phyloP scores from a whole-genome alignment of 1,140 invertebrate genomes.

The Chelonus insularis region DNA sequence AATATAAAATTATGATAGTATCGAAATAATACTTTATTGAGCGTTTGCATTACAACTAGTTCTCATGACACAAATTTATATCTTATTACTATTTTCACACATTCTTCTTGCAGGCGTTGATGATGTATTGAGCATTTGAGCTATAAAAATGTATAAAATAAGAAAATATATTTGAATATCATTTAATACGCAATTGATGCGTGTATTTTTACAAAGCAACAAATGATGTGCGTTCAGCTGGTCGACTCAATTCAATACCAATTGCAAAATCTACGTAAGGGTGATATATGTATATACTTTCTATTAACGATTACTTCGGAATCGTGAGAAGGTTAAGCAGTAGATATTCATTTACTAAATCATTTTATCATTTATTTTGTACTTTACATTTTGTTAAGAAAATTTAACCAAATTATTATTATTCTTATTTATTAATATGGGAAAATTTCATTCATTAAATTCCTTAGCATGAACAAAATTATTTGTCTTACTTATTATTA shows the following conservation, averaged over 20 bases:
- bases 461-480: no score
- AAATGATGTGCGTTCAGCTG: constrained; percentile 23
- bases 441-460: no score
- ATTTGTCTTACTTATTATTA: no score
- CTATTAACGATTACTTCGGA: constrained; percentile 14
- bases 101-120: not conserved
- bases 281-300: constrained; percentile 15
- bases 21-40: no score
- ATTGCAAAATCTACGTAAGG: constrained; percentile 17
- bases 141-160: no score
- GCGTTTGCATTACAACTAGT: no score
- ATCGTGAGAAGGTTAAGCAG: constrained; percentile 14
- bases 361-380: not conserved
- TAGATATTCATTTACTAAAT: not conserved
- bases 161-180: not conserved
- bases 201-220: not conserved
- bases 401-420: no score
- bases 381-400: not conserved
- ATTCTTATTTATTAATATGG: no score
- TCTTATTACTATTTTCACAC: not conserved
- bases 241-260: not conserved
- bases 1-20: not conserved
- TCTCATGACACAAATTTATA: constrained; percentile 6
- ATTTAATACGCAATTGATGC: no score
- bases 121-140: no score